Conservation (phyloP, 2,797 vertebrate genomes). For the Myotis findleyi region DNA sequence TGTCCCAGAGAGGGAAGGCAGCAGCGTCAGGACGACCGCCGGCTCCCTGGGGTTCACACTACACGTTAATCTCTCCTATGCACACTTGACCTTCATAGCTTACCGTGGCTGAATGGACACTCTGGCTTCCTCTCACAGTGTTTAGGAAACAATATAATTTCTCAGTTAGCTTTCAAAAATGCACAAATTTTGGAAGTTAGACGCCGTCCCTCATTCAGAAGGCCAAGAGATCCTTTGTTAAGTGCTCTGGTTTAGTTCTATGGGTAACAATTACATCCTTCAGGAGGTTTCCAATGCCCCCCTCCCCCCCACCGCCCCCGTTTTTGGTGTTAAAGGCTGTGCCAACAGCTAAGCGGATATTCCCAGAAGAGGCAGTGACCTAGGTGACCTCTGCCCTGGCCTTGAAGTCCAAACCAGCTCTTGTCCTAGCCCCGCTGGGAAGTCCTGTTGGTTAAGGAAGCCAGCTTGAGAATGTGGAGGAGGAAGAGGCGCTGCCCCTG, state of each 20-base stretch:
- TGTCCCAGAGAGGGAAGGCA: conserved; percentile 80
- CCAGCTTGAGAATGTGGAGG: conserved; percentile 47
- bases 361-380: conserved; percentile 82
- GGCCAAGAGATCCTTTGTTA: conserved; percentile 84
- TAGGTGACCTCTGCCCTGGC: conserved; percentile 68
- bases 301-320: background rate
- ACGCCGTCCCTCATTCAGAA: conserved; percentile 80
- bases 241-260: conserved; percentile 83
- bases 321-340: conserved; percentile 79
- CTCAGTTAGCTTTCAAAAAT: conserved; percentile 77
- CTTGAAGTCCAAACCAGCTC: conserved; percentile 71
- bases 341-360: conserved; percentile 79
- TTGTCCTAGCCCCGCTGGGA: conserved; percentile 64
- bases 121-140: conserved; percentile 78
- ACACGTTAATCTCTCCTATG: conserved; percentile 55
- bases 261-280: conserved; percentile 78
- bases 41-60: conserved; percentile 73
- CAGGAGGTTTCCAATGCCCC: conserved; percentile 68
- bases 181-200: conserved; percentile 73
- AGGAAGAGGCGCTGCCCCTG: conserved; percentile 28
- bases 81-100: conserved; percentile 73
- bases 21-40: conserved; percentile 84
- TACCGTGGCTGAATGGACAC: conserved; percentile 72
- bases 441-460: conserved; percentile 73
- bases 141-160: conserved; percentile 78